Percentiles rank a stretch among this genome's conserved stretches.
Evolutionary conservation across 2,888 invertebrate species (phyloP).

Genomic region (Strigamia transsilvanica): DNA sequence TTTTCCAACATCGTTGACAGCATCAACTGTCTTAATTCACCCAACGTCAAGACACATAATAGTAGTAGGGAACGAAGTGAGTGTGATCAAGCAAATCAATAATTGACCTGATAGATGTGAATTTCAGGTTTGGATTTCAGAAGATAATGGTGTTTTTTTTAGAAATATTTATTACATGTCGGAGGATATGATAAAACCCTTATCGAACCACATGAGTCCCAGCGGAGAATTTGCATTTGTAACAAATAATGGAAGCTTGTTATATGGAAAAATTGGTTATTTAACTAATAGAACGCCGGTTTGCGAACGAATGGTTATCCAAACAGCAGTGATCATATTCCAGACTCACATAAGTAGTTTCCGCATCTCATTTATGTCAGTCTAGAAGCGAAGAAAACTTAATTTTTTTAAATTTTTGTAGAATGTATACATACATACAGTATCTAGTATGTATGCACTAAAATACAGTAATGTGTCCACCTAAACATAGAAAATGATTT

Average conservation of each 20-base stretch:
- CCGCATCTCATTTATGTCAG: too few relatives aligned
- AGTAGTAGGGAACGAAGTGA: background rate
- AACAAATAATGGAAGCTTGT: background rate
- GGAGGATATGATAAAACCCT: background rate
- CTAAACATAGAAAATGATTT: too few relatives aligned
- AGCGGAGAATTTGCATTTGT: constrained; percentile 11
- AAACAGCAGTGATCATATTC: too few relatives aligned
- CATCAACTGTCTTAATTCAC: background rate
- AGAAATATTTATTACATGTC: background rate
- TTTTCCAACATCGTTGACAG: background rate
- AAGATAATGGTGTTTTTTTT: background rate
- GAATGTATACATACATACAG: too few relatives aligned
- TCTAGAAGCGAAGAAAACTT: too few relatives aligned
- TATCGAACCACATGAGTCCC: background rate
- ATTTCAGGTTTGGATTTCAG: constrained; percentile 24
- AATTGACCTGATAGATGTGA: background rate
- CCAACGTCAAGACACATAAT: background rate
- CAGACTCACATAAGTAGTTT: too few relatives aligned
- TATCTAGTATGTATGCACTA: too few relatives aligned
- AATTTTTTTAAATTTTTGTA: too few relatives aligned
- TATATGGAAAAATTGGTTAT: constrained; percentile 34
- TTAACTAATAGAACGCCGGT: background rate
- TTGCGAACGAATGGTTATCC: too few relatives aligned
- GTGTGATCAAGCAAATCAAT: background rate
- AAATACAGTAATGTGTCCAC: too few relatives aligned